Percentiles rank a stretch among this genome's conserved stretches.
phyloP scores from a whole-genome alignment of 1,140 invertebrate species.

The Thaumetopoea pityocampa region DNA sequence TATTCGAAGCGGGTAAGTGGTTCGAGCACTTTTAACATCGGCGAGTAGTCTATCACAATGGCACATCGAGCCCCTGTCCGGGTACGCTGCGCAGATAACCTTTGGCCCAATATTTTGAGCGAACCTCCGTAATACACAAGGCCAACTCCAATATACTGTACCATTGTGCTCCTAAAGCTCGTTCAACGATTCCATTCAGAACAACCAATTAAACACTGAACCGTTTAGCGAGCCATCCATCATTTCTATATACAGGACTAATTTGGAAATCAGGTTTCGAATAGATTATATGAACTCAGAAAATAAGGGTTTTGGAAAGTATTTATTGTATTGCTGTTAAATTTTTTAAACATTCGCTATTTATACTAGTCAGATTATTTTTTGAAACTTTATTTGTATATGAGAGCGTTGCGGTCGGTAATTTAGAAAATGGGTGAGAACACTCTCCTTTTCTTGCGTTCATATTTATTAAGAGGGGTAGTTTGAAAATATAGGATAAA shows the following conservation, averaged over 20 bases:
- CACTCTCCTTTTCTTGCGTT: too few relatives aligned
- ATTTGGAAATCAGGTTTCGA: conserved; percentile 19
- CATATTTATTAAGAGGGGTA: too few relatives aligned
- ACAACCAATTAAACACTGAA: conserved; percentile 29
- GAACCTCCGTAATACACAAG: conserved; percentile 53
- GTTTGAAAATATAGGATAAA: too few relatives aligned
- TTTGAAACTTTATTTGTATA: too few relatives aligned
- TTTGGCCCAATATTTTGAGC: conserved; percentile 64
- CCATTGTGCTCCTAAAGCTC: conserved; percentile 36
- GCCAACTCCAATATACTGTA: conserved; percentile 41
- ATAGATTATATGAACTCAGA: conserved; percentile 10
- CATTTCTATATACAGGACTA: conserved; percentile 24
- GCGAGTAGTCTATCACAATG: conserved; percentile 33
- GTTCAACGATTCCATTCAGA: conserved; percentile 31
- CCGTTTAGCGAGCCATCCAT: conserved; percentile 31
- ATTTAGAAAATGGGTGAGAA: too few relatives aligned
- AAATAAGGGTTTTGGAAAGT: too few relatives aligned
- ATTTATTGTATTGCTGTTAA: too few relatives aligned
- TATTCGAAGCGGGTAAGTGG: conserved; percentile 37
- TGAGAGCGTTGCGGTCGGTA: too few relatives aligned
- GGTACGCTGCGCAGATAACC: conserved; percentile 45
- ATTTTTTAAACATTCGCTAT: too few relatives aligned
- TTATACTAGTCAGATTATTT: too few relatives aligned
- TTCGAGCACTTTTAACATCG: conserved; percentile 37
- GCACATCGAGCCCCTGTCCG: conserved; percentile 14